phyloP scores from a whole-genome alignment of 1,140 invertebrate genomes.

The Doryteuthis pealeii region DNA sequence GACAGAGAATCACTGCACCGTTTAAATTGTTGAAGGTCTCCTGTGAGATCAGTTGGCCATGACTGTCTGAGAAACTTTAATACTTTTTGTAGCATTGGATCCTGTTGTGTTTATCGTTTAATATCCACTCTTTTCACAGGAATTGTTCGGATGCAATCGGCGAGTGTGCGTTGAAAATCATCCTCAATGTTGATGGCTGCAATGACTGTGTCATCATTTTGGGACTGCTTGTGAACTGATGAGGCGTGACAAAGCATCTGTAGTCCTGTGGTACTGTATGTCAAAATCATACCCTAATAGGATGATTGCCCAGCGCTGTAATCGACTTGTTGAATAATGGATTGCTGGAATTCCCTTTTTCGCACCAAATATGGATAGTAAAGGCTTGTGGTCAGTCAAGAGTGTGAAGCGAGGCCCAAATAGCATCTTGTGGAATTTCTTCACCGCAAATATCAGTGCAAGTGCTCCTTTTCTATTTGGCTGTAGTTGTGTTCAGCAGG shows the following conservation, averaged over 20 bases:
- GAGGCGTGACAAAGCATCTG: neutral
- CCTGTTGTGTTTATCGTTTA: neutral
- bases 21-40: neutral
- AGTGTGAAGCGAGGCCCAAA: neutral
- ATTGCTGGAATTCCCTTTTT: neutral
- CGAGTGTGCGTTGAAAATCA: neutral
- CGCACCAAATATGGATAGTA: neutral
- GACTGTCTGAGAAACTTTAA: neutral
- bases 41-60: neutral
- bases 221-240: neutral
- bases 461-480: neutral
- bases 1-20: neutral
- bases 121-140: neutral
- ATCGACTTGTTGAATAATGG: neutral
- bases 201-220: neutral
- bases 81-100: neutral
- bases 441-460: too few species aligned
- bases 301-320: neutral
- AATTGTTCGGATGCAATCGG: neutral
- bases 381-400: neutral
- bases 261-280: neutral
- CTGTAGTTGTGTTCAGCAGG: neutral
- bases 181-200: neutral
- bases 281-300: neutral
- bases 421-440: neutral